These are phyloP conservation scores for Ambastaia sidthimunki DNA, from an alignment of 2,797 vertebrate species.

Conservation along the genomic window DNA sequence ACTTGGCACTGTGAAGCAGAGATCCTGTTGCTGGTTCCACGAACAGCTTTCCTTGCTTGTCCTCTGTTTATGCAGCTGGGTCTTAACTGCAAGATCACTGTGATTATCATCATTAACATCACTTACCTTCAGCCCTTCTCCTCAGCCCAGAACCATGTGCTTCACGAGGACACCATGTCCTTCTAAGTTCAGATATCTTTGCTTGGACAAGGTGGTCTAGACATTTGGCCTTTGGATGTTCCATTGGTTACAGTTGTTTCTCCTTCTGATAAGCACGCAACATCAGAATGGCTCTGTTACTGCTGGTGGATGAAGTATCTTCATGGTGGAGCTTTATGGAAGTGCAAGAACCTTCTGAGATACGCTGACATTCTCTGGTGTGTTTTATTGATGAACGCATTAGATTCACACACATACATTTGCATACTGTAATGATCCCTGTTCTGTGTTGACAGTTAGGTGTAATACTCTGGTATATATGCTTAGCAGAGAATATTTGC, in stretches of 20 bases:
- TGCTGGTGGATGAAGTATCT: constrained; percentile 44
- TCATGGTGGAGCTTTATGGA: constrained; percentile 27
- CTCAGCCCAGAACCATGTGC: constrained; percentile 55
- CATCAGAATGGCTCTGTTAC: constrained; percentile 35
- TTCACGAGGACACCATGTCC: constrained; percentile 44
- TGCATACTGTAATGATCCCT: constrained; percentile 45
- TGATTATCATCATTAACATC: constrained; percentile 65
- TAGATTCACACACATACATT: constrained; percentile 48
- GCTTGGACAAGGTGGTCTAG: constrained; percentile 31
- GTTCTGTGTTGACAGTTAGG: not conserved
- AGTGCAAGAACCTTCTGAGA: constrained; percentile 16
- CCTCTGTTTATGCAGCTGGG: constrained; percentile 62
- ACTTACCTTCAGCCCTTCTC: constrained; percentile 62
- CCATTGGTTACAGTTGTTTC: constrained; percentile 39
- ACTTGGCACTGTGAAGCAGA: constrained; percentile 52
- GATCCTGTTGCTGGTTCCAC: constrained; percentile 54
- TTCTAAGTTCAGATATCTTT: constrained; percentile 34
- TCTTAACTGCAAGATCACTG: constrained; percentile 57
- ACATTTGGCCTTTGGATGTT: constrained; percentile 48
- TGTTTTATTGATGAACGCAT: constrained; percentile 5
- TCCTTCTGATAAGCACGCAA: constrained; percentile 47
- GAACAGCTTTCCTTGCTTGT: constrained; percentile 53
- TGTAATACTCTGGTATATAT: not conserved
- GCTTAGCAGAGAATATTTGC: constrained; percentile 37
- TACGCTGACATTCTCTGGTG: constrained; percentile 36